Percentiles rank a stretch among this genome's conserved stretches.
phyloP scores from a whole-genome alignment of 2,797 vertebrate species.

The Phoebastria nigripes region DNA sequence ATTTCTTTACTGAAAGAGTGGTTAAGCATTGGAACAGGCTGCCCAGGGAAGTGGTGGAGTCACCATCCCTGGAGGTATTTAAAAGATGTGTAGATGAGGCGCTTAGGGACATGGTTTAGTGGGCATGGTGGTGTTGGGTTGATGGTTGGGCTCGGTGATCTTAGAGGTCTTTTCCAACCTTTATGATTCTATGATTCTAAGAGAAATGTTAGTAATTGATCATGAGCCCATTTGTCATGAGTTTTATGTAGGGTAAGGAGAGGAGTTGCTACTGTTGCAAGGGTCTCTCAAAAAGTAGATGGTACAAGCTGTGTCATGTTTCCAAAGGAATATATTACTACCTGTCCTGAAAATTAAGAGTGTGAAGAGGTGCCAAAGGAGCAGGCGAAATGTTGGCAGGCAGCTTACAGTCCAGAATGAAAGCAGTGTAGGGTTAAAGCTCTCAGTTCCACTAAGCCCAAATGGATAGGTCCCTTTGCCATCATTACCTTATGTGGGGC shows the following conservation, averaged over 20 bases:
- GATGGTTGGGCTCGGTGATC: too few species aligned
- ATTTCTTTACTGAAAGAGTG: too few species aligned
- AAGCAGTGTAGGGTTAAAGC: background rate
- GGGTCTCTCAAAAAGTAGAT: background rate
- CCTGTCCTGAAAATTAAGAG: background rate
- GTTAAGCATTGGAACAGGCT: too few species aligned
- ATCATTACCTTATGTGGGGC: background rate
- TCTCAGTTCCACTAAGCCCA: background rate
- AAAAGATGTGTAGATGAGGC: too few species aligned
- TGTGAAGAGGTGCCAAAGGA: background rate
- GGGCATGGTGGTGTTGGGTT: too few species aligned
- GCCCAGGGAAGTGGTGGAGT: too few species aligned
- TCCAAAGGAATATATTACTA: background rate
- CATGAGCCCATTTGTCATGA: background rate
- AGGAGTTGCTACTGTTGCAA: background rate
- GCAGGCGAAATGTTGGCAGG: background rate
- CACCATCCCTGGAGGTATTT: too few species aligned
- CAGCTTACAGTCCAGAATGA: background rate
- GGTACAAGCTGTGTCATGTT: background rate
- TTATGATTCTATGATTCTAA: background rate
- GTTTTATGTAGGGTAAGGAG: background rate
- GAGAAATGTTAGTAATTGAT: background rate
- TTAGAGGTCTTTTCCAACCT: too few species aligned
- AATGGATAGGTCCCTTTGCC: background rate
- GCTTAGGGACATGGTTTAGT: too few species aligned